phyloP scores from a whole-genome alignment of 2,888 invertebrate genomes.

The Mesochorus sp. region DNA sequence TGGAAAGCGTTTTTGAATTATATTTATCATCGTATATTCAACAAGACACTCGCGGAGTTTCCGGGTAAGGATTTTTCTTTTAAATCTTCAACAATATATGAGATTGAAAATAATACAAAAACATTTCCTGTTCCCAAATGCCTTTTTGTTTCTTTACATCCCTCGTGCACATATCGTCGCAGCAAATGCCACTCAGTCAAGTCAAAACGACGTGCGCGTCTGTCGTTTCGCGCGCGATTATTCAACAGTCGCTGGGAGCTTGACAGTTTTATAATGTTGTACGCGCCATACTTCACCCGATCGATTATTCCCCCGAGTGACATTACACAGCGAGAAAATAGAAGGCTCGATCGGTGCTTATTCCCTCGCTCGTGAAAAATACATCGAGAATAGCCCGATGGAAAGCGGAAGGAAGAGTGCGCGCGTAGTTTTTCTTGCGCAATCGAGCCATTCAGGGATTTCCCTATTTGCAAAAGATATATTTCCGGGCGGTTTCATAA shows the following conservation, averaged over 20 bases:
- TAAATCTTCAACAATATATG: background rate
- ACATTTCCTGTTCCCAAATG: conserved; percentile 40
- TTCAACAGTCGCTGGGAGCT: conserved; percentile 24
- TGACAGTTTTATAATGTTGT: conserved; percentile 42
- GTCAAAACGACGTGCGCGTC: conserved; percentile 7
- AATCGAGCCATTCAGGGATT: conserved; percentile 33
- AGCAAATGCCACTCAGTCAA: background rate
- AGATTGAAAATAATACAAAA: conserved; percentile 32
- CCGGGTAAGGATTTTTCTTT: conserved; percentile 30
- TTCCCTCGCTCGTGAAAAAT: background rate
- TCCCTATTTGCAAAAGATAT: background rate
- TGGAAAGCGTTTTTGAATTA: conserved; percentile 47
- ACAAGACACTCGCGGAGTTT: conserved; percentile 18
- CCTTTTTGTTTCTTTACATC: background rate
- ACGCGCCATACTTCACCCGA: conserved; percentile 44
- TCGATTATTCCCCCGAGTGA: conserved; percentile 47
- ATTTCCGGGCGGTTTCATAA: background rate
- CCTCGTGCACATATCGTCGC: background rate
- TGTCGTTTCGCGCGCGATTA: conserved; percentile 27
- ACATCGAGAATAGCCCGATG: background rate
- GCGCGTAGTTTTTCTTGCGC: conserved; percentile 27
- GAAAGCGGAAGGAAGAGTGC: conserved; percentile 56
- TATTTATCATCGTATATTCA: conserved; percentile 17
- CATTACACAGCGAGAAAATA: background rate
- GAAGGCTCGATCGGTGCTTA: background rate